Evolutionary conservation across 1,140 invertebrate species (phyloP), one percentile per base, ranked within the genome.

Genomic region (Hirudo medicinalis): DNA sequence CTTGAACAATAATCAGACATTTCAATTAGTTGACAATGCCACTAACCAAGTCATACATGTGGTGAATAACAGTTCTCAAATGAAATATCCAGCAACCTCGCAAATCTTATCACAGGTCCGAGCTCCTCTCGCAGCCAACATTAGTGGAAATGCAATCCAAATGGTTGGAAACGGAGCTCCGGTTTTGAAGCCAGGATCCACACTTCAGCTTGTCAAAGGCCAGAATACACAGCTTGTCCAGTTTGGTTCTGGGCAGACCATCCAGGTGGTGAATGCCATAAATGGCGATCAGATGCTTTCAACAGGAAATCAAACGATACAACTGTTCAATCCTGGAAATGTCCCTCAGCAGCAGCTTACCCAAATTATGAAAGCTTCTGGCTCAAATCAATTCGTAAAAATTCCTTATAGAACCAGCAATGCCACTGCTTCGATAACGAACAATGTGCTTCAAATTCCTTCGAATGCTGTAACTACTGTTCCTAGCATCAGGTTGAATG

Each of bases 151-250:
- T 32, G 19, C 57, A 22, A 25, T 63, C 57, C 57, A 63, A 32
- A 25, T 63, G 22, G 57, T 63, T 25, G 29, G 29, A 9, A 63
- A 63, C 20, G 57, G 22, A 25, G 13, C 57, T 63, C 57, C 9
- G 13, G 57, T 63, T 32, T 63, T 79, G 71, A 75, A 76, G 19
- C 27, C 70, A 49, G 54, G 70, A 19, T 69, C 67, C 60, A 75
- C 75, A 71, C 73, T 74, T 72, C 70, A 53, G 40, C 69, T 71
- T 29, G 69, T 70, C 29, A 55, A 70, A 60, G 32, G 67, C 63
- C 69, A 73, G 54, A 69, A 54, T 9, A 71, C 74, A 67, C 77
- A 75, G 32, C 74, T 74, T 22, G 29, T 63, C 60, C 63, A 66
- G 20, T 63, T 19, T 9, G 29, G 29, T n/a, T 69, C 67, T 36